These are phyloP conservation scores for Heliconius charithonia DNA, from an alignment of 2,888 invertebrate species.

Conservation along the genomic window DNA sequence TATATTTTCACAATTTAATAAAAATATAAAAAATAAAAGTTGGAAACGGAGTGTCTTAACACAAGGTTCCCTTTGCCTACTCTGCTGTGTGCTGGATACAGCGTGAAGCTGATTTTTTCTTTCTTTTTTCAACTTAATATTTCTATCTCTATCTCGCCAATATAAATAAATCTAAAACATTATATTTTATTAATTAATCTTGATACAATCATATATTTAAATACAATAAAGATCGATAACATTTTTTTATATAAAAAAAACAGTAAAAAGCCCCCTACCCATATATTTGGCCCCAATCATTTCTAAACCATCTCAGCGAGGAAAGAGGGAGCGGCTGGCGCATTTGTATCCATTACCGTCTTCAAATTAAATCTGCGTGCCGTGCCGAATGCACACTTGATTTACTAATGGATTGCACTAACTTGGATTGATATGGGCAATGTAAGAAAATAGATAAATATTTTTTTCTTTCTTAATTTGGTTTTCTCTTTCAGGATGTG, in stretches of 20 bases:
- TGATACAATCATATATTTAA: too few species aligned
- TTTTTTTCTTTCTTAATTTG: conserved; percentile 24
- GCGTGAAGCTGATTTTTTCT: too few species aligned
- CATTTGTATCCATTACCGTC: conserved; percentile 72
- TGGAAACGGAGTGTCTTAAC: too few species aligned
- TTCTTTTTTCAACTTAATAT: too few species aligned
- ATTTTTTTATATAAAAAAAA: background rate
- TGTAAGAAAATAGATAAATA: conserved; percentile 38
- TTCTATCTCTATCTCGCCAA: too few species aligned
- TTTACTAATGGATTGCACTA: conserved; percentile 72
- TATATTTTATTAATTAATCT: too few species aligned
- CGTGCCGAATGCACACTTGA: conserved; percentile 60
- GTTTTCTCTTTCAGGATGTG: background rate
- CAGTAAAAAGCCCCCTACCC: background rate
- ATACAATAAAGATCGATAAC: background rate
- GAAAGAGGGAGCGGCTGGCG: conserved; percentile 53
- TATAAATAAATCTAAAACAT: too few species aligned
- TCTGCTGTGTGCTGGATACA: too few species aligned
- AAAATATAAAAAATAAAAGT: too few species aligned
- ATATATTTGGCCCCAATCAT: conserved; percentile 31
- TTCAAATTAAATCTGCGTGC: conserved; percentile 73
- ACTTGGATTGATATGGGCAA: conserved; percentile 56
- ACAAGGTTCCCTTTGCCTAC: too few species aligned
- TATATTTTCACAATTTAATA: too few species aligned
- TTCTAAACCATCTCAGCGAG: conserved; percentile 26